A percentile compares a stretch with the other conserved stretches of the same genome.
Conservation (phyloP, 2,797 vertebrate genomes). For the Acanthurus tractus region DNA sequence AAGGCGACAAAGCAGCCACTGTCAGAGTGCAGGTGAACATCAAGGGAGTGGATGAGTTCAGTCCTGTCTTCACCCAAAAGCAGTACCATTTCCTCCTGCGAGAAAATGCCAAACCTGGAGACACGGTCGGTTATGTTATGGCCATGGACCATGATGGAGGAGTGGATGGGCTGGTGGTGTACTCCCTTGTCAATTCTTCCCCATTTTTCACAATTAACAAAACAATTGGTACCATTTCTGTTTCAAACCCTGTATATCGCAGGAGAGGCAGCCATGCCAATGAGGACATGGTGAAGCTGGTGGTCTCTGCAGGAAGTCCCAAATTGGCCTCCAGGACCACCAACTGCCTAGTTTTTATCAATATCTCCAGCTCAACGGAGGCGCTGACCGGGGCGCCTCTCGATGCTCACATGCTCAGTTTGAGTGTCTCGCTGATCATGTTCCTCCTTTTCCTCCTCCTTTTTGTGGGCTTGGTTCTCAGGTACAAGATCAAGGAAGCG, state of each 20-base stretch:
- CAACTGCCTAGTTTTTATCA: constrained; percentile 88
- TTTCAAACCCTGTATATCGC: constrained; percentile 83
- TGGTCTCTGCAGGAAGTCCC: constrained; percentile 90
- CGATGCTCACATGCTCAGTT: constrained; percentile 83
- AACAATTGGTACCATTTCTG: constrained; percentile 88
- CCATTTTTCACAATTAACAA: constrained; percentile 90
- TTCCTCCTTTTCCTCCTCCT: constrained; percentile 86
- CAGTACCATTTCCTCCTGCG: constrained; percentile 90
- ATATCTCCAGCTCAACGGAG: constrained; percentile 87
- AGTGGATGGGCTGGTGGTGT: constrained; percentile 91
- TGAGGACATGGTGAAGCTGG: constrained; percentile 84
- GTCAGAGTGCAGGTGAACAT: constrained; percentile 88
- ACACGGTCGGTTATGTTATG: constrained; percentile 89
- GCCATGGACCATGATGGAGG: constrained; percentile 92
- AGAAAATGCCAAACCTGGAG: constrained; percentile 78
- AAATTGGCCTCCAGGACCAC: constrained; percentile 87
- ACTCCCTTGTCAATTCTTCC: constrained; percentile 86
- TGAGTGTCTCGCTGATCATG: constrained; percentile 82
- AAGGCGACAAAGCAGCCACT: constrained; percentile 86
- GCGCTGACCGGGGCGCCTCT: constrained; percentile 68
- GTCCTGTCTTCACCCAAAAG: constrained; percentile 91
- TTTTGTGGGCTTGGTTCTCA: constrained; percentile 85
- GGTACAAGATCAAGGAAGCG: constrained; percentile 83
- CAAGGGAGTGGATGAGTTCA: constrained; percentile 92
- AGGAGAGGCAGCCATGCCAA: constrained; percentile 68